These are phyloP conservation scores for Tachypleus tridentatus DNA, from an alignment of 1,140 invertebrate genomes.

Conservation along the genomic window DNA sequence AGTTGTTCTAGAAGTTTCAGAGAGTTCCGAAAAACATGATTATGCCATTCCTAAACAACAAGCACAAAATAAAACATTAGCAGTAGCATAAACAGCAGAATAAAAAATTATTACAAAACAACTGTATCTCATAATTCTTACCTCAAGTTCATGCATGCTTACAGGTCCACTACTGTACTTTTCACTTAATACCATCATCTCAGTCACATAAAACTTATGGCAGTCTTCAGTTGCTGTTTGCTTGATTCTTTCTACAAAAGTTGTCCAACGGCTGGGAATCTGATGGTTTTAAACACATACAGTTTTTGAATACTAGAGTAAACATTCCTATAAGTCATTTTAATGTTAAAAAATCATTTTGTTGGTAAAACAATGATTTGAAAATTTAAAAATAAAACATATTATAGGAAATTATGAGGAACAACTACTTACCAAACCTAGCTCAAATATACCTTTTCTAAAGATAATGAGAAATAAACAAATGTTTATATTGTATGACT, in stretches of 20 bases:
- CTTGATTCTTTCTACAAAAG: constrained; percentile 21
- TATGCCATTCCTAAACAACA: constrained; percentile 3
- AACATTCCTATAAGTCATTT: not conserved
- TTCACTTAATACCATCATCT: constrained; percentile 16
- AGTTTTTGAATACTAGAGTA: not conserved
- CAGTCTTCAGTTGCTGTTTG: constrained; percentile 23
- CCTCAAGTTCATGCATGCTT: constrained; percentile 3
- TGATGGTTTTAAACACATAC: not conserved
- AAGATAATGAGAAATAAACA: too few relatives aligned
- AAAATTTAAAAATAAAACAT: too few relatives aligned
- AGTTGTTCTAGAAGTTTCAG: constrained; percentile 2
- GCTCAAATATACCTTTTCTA: too few relatives aligned
- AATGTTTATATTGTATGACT: too few relatives aligned
- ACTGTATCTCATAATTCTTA: not conserved
- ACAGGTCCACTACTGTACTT: constrained; percentile 6
- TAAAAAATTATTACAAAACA: constrained; percentile 1
- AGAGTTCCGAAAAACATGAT: constrained; percentile 1
- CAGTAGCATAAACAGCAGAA: not conserved
- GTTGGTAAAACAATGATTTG: too few relatives aligned
- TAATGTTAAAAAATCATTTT: too few relatives aligned
- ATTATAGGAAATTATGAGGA: too few relatives aligned
- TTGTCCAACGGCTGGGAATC: constrained; percentile 22
- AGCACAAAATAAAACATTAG: not conserved
- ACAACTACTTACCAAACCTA: too few relatives aligned
- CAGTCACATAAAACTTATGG: constrained; percentile 18